Evolutionary conservation across 2,797 vertebrate genomes (phyloP).

Genomic region (Characodon lateralis): DNA sequence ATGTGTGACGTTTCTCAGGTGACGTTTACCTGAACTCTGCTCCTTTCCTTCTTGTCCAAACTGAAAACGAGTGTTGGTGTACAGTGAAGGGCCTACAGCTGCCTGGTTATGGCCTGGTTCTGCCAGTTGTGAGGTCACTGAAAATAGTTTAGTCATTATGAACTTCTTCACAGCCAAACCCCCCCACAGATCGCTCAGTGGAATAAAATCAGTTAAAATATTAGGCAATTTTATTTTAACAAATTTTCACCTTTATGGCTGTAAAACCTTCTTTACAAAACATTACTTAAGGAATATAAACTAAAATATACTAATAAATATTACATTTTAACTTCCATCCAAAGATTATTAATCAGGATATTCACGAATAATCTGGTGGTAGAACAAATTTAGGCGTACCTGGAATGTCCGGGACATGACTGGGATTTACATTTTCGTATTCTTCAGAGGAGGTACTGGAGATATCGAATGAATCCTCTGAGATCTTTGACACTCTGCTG

Average conservation of each 20-base stretch:
- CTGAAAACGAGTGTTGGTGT: not conserved
- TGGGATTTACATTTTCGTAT: constrained; percentile 60
- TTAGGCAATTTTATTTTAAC: too few species aligned
- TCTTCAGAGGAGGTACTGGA: constrained; percentile 78
- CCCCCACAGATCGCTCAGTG: too few species aligned
- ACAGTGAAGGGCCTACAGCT: not conserved
- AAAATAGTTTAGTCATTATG: not conserved
- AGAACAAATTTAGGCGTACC: constrained; percentile 27
- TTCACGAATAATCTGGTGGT: not conserved
- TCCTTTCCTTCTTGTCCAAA: not conserved
- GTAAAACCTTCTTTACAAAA: too few species aligned
- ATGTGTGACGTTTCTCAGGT: not conserved
- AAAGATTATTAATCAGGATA: too few species aligned
- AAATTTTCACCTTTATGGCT: too few species aligned
- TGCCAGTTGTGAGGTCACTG: not conserved
- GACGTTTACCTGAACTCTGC: constrained; percentile 37
- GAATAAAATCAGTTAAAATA: too few species aligned
- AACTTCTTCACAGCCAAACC: not conserved
- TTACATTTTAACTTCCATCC: too few species aligned
- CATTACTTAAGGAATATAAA: too few species aligned
- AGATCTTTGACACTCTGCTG: constrained; percentile 31
- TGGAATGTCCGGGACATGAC: fast-evolving
- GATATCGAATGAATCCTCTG: constrained; percentile 70
- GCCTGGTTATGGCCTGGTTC: constrained; percentile 18
- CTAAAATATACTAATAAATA: too few species aligned